Percentiles rank a stretch among this genome's conserved stretches.
These are phyloP conservation scores for Pollenia griseotomentosa DNA, from an alignment of 2,888 invertebrate species.

Conservation along the genomic window DNA sequence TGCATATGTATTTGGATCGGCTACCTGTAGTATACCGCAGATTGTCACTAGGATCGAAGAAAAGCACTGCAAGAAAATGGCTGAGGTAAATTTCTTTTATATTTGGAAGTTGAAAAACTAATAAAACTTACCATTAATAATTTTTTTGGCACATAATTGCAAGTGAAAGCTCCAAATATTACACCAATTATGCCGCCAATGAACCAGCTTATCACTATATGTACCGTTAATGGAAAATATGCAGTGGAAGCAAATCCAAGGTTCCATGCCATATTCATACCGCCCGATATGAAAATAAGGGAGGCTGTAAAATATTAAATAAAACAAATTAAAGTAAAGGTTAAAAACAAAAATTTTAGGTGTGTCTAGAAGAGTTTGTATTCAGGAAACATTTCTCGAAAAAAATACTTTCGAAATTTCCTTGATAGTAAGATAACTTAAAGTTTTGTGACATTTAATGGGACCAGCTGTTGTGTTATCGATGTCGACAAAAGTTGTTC, in stretches of 20 bases:
- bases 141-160: conserved; percentile 78
- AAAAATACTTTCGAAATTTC: too few species aligned
- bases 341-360: neutral
- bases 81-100: neutral
- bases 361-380: too few species aligned
- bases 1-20: conserved; percentile 55
- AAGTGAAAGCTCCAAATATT: conserved; percentile 74
- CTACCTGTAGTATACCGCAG: conserved; percentile 77
- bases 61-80: conserved; percentile 73
- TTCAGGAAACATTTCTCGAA: too few species aligned
- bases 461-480: too few species aligned
- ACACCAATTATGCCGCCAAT: conserved; percentile 80
- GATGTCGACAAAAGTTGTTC: too few species aligned
- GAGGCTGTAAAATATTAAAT: conserved; percentile 73
- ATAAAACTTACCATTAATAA: conserved; percentile 75
- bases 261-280: conserved; percentile 76
- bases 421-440: too few species aligned
- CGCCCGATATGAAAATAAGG: conserved; percentile 79
- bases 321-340: neutral
- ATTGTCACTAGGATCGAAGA: conserved; percentile 76
- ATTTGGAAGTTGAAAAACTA: neutral
- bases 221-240: neutral
- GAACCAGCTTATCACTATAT: conserved; percentile 79
- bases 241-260: conserved; percentile 30
- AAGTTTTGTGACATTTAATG: too few species aligned